Evolutionary conservation across 2,797 vertebrate species (phyloP), one percentile per base, ranked within the genome.

Genomic region (Chiloscyllium punctatum): DNA sequence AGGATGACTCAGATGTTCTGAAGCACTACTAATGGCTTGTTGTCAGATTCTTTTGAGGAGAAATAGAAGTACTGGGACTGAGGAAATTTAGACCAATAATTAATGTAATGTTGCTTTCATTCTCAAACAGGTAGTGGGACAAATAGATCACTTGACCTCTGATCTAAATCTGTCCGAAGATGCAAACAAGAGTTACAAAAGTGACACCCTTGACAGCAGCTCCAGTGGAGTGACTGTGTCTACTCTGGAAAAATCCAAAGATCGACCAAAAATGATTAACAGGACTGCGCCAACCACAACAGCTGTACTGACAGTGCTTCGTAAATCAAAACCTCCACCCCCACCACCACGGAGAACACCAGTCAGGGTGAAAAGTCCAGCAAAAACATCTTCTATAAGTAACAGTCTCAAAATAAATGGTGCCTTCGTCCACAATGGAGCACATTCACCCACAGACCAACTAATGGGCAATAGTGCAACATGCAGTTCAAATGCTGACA

Each of bases 131-230:
- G 97, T 98, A 96, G 98, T 98, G 96, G 97, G 97, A 95, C 97
- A 98, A 97, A 98, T 98, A 95, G 98, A 98, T 96, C 96, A 97
- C 95, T 96, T 98, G 95, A 98, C 98, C 71, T 97, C 97, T 0
- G 96, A 96, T 94, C 97, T 98, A 96, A 97, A 98, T 96, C 96
- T 98, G 96, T 96, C 97, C 86, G 97, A 97, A 72, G 97, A 97
- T 96, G 57, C 96, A 48, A 96, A 77, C 94, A 25, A 94, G 94
- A 91, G 88, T 86, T 95, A 96, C 87, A 86, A 95, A 95, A 96
- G 96, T n/a, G 95, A 97, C 95, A 96, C 96, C 96, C 96, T 97
- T 96, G 97, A 72, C 27, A 97, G 96, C 88, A 97, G 97, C 92
- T 96, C 97, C 91, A 96, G 96, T n/a, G 96, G 96, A 57, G 96